These are phyloP conservation scores for Hoplias malabaricus DNA, from an alignment of 2,113 vertebrate species.

Conservation along the genomic window DNA sequence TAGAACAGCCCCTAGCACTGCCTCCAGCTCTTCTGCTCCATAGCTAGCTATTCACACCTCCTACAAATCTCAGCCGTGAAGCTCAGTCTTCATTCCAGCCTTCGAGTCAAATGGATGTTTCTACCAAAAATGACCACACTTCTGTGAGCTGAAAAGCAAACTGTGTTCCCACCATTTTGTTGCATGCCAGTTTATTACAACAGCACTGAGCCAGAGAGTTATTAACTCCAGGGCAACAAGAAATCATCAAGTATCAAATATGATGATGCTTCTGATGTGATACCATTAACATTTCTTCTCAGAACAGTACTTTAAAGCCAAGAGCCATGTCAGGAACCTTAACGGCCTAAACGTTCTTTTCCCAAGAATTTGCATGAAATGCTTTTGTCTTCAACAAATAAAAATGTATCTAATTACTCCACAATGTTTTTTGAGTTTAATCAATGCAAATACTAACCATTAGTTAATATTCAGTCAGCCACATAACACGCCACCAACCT, in stretches of 20 bases:
- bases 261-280: slow-evolving; percentile 2
- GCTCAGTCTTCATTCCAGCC: background rate
- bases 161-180: background rate
- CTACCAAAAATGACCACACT: background rate
- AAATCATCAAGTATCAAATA: background rate
- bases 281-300: no score
- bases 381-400: no score
- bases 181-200: background rate
- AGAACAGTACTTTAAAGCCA: no score
- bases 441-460: no score
- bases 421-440: no score
- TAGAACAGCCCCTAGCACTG: background rate
- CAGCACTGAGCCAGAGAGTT: background rate
- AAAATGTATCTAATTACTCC: no score
- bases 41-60: background rate
- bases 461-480: no score
- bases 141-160: background rate
- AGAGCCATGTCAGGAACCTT: no score
- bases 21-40: background rate
- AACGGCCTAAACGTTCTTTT: no score
- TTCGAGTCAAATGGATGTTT: background rate
- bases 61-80: background rate
- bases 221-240: slow-evolving; percentile 19
- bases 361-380: no score
- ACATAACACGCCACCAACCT: no score